A percentile compares a stretch with the other conserved stretches of the same genome.
phyloP scores from a whole-genome alignment of 1,140 invertebrate genomes.

The Bilobella aurantiaca region DNA sequence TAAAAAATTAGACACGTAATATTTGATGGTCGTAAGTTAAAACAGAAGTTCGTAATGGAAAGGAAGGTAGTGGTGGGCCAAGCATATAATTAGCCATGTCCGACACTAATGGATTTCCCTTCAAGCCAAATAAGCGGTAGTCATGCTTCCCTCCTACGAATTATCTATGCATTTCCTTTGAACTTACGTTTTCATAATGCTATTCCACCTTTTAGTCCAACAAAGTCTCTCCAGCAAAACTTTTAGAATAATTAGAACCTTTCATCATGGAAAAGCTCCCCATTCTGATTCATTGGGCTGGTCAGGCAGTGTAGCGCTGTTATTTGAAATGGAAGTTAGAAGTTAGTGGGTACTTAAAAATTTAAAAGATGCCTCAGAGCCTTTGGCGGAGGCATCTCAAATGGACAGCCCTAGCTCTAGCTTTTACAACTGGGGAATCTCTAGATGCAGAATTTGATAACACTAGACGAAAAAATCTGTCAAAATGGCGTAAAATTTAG shows the following conservation, averaged over 20 bases:
- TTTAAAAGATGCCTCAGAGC: too few species aligned
- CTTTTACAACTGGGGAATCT: too few species aligned
- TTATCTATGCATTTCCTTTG: conserved; percentile 5
- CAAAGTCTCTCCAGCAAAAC: background rate
- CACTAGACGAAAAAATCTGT: too few species aligned
- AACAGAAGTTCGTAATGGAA: conserved; percentile 8
- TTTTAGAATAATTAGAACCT: conserved; percentile 6
- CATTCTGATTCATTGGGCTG: too few species aligned
- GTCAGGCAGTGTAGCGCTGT: too few species aligned
- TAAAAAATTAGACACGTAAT: too few species aligned
- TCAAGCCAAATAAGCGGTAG: conserved; percentile 14
- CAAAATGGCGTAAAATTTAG: too few species aligned
- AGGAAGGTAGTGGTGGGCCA: conserved; percentile 2
- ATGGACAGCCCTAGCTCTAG: too few species aligned
- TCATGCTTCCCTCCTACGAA: background rate
- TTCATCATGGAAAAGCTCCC: conserved; percentile 6
- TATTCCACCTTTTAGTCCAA: background rate
- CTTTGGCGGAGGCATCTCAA: too few species aligned
- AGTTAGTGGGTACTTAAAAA: too few species aligned
- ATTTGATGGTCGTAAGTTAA: background rate
- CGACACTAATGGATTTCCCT: conserved; percentile 34
- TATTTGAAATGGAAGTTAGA: background rate
- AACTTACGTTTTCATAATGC: background rate
- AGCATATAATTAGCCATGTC: conserved; percentile 33
- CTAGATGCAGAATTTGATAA: too few species aligned